Base-by-base conservation (phyloP, 2,113 vertebrate genomes). In the Zeus faber region DNA sequence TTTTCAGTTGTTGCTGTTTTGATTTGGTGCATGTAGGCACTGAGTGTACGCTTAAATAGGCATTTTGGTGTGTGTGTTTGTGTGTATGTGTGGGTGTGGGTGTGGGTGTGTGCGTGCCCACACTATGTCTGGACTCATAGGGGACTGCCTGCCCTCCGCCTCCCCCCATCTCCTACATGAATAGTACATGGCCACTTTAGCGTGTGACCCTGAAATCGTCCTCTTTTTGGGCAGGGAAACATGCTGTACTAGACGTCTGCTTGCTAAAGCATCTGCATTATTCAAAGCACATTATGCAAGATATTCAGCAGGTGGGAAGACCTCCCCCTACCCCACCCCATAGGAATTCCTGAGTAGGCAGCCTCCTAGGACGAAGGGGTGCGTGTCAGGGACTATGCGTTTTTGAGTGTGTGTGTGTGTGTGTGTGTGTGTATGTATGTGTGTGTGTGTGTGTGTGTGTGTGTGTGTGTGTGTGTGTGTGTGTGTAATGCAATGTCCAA, bases 241-340 rank as follows among this genome's bases (percentile, higher is more conserved):
- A 68, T 46, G 43, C 29, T 65, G 56, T 62, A 55, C 27, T n/a
- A 3, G 17, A 70, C 37, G 43, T 51, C 59, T 61, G 58, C 58
- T 1, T 10, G 43, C 55, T 47, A 20, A 22, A 48, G 49, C 58
- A 53, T 62, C 58, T 79, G 47, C 67, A 69, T 75, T 79, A 79
- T 79, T 79, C 48, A 79, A 53, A 68, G 40, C 46, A 37, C 54
- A 66, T 75, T 69, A 67, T 72, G 56, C 64, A 68, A 69, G 53
- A 44, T 47, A 54, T 63, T 64, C 52, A 70, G 75, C 55, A 61
- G 59, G 59, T 67, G 59, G 56, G n/a, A n/a, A n/a, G 29, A 53
- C 56, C 3, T 21, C 7, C 27, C 18, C 29, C 13, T 13, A 4
- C 14, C 41, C 16, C 47, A 1, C 8, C 67, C 63, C n/a, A n/a